A percentile compares a stretch with the other conserved stretches of the same genome.
phyloP scores from a whole-genome alignment of 23 tunicate species.

The Clavelina lepadiformis region DNA sequence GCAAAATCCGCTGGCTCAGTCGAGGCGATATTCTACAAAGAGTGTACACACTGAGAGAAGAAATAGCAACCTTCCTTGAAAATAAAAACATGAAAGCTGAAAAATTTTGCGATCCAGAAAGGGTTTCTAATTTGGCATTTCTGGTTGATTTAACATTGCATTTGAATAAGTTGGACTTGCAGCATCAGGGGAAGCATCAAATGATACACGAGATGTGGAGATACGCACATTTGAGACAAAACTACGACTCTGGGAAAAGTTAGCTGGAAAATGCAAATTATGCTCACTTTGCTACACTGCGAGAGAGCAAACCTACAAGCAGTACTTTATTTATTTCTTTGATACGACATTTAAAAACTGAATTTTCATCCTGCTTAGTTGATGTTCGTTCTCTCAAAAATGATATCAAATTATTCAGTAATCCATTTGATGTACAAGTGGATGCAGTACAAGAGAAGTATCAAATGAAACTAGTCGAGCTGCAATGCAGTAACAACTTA shows the following conservation, averaged over 20 bases:
- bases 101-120: constrained; percentile 38
- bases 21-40: constrained; percentile 47
- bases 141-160: constrained; percentile 37
- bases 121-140: constrained; percentile 51
- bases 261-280: constrained; percentile 41
- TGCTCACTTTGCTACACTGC: constrained; percentile 43
- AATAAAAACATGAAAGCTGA: constrained; percentile 21
- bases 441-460: constrained; percentile 25
- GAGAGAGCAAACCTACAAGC: constrained; percentile 44
- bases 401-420: constrained; percentile 46
- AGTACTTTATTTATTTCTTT: constrained; percentile 34
- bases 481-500: constrained; percentile 48
- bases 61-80: constrained; percentile 33
- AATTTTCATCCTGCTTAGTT: constrained; percentile 58
- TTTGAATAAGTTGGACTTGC: constrained; percentile 51
- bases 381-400: constrained; percentile 51
- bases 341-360: constrained; percentile 35
- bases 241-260: constrained; percentile 60
- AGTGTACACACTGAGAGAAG: constrained; percentile 22
- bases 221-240: constrained; percentile 41
- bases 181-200: constrained; percentile 50
- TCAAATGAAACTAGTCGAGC: constrained; percentile 62
- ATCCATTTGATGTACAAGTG: constrained; percentile 51
- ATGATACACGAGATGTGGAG: constrained; percentile 65
- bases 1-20: constrained; percentile 63